Evolutionary conservation across 2,113 vertebrate species (phyloP), one percentile per base, ranked within the genome.

Genomic region (Rhinogobius similis): DNA sequence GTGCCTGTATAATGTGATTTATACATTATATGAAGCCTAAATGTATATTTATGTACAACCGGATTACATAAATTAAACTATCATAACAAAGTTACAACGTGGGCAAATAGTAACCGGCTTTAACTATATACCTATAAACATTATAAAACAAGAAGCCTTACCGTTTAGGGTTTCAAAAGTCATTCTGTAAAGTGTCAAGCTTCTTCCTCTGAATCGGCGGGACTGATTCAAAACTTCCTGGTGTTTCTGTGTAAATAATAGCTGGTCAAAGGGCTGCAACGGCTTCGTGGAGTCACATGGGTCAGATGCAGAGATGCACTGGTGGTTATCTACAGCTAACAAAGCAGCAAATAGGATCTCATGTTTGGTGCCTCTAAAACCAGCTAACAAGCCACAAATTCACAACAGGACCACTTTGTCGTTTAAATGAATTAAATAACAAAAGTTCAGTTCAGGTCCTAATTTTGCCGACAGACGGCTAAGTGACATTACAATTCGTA

Each of bases 181-280:
- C 10, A 65, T 0, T n/a, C 23, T 23, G 1, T 6, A 5, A 43
- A 18, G 16, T 6, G 16, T 44, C 66, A 18, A 65, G 59, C 32
- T 9, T 27, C 52, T 46, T 8, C 4, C 39, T 65, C 23, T 46
- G 5, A 5, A 21, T 70, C 44, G 18, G 53, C 7, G 7, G 38
- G 59, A 64, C 32, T 26, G 27, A 20, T 55, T 62, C 38, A 27
- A 50, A 64, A 67, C 71, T 68, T 0, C 53, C 26, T 29, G 36
- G 10, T 1, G 24, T 4, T 70, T 24, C 46, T 50, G n/a, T 73
- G 72, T 81, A 80, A 85, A 88, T 76, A 82, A 64, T 63, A 76
- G 41, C 58, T 44, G 89, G 79, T 86, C 87, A 91, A 91, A 91
- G 90, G 78, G 76, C 82, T 75, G 66, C 78, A 90, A 89, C 86